Evolutionary conservation across 2,797 vertebrate genomes (phyloP), one percentile per base, ranked within the genome.

Genomic region (Eleutherodactylus coqui): DNA sequence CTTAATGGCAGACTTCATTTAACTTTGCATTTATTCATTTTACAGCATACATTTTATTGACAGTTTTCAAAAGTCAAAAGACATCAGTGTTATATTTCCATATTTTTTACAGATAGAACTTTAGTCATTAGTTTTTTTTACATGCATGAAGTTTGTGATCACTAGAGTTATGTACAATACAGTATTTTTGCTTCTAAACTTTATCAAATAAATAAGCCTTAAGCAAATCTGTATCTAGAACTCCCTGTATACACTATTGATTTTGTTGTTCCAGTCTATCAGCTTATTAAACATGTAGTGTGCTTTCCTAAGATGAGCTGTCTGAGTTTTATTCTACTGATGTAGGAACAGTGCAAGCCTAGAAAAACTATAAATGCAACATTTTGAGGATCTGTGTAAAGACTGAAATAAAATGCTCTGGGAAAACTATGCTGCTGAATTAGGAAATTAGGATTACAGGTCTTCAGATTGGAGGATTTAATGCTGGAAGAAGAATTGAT

Each of bases 181-280:
- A 70, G 19, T 14, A 34, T 45, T 64, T 53, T 75, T 84, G 38
- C 53, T 84, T 83, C 32, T 69, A 87, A 87, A 87, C 86, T 83
- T 87, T 83, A 79, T 83, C 64, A 79, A 79, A 83, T 83, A 84
- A 84, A 79, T 73, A 84, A 62, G 86, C 81, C 81, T 78, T 87
- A 79, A 87, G 82, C 75, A 79, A 79, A 84, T 72, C 32, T 87
- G 38, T 70, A 51, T 34, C 27, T 43, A 87, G 47, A 87, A 79
- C 73, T 76, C 19, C 62, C 79, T 55, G 58, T 55, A 51, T 79
- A 84, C 72, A 5, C 75, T 73, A 87, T 83, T 87, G 81, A 87
- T 87, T 87, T 79, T 83, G 79, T 80, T 87, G 64, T 83, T 87
- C 62, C 51, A 79, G 85, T 53, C 82, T 79, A 73, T 84, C n/a